These are phyloP conservation scores for Drosophila baimaii DNA, from an alignment of 1,140 invertebrate genomes.

Conservation along the genomic window DNA sequence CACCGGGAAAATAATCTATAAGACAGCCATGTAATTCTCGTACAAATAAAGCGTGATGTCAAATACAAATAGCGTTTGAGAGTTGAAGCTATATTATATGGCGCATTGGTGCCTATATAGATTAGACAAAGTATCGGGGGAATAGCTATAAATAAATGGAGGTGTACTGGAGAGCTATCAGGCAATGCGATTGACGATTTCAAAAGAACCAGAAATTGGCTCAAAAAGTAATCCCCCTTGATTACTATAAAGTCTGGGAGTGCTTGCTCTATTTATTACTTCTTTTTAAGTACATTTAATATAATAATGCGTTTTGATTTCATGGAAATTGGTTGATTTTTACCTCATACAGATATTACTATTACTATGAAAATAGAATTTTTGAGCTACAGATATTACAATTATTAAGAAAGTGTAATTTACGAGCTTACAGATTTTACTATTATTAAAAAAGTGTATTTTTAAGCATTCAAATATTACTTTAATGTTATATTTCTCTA, in stretches of 20 bases:
- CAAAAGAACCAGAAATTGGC: slow-evolving; percentile 2
- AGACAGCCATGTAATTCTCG: slow-evolving; percentile 16
- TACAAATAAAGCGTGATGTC: slow-evolving; percentile 8
- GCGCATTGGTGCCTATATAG: slow-evolving; percentile 21
- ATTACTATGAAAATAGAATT: too few relatives aligned
- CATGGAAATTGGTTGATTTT: neutral
- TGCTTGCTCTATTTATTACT: neutral
- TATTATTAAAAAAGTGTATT: too few relatives aligned
- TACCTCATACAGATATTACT: too few relatives aligned
- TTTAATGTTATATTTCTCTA: neutral
- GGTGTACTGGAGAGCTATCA: slow-evolving; percentile 8
- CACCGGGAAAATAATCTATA: slow-evolving; percentile 4
- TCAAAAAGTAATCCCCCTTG: neutral
- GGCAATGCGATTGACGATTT: slow-evolving; percentile 4
- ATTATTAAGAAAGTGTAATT: too few relatives aligned
- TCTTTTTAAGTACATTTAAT: neutral
- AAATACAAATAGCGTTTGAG: neutral
- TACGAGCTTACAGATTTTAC: too few relatives aligned
- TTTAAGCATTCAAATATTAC: too few relatives aligned
- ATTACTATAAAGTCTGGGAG: neutral
- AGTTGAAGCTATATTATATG: slow-evolving; percentile 4
- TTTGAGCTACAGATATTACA: too few relatives aligned
- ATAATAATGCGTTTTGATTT: neutral
- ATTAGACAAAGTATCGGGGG: slow-evolving; percentile 11
- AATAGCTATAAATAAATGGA: slow-evolving; percentile 28